These are phyloP conservation scores for Myiopsitta monachus DNA, from an alignment of 2,113 vertebrate genomes.

Conservation along the genomic window DNA sequence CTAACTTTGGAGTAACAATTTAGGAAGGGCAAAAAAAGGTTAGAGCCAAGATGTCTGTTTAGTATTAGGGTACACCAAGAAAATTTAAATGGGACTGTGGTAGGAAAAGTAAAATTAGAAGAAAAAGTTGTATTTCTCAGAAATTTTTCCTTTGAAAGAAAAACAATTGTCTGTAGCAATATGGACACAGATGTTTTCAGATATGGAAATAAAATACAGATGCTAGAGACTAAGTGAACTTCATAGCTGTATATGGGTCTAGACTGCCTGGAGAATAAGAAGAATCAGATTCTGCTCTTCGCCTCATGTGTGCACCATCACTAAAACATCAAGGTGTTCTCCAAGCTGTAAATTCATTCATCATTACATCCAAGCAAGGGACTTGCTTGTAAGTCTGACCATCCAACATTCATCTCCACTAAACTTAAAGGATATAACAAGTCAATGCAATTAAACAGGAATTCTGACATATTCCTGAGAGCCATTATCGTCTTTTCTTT, in stretches of 20 bases:
- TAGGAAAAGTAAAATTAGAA: not conserved
- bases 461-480: not conserved
- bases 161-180: not conserved
- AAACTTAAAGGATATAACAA: not conserved
- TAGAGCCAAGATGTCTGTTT: not conserved
- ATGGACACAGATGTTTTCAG: not conserved
- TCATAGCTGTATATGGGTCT: not conserved
- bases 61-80: not conserved
- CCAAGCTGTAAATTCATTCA: not conserved
- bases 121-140: not conserved
- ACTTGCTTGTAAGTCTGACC: not conserved
- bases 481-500: not conserved
- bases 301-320: not conserved
- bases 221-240: not conserved
- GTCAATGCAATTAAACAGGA: not conserved
- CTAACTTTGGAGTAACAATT: not conserved
- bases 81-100: not conserved
- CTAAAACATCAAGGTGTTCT: not conserved
- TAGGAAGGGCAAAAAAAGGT: not conserved
- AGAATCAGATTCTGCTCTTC: not conserved
- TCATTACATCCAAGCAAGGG: not conserved
- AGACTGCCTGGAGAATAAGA: not conserved
- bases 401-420: not conserved
- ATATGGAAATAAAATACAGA: not conserved
- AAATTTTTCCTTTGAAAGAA: not conserved